Evolutionary conservation across 2,113 vertebrate species (phyloP).

Genomic region (Cromileptes altivelis): DNA sequence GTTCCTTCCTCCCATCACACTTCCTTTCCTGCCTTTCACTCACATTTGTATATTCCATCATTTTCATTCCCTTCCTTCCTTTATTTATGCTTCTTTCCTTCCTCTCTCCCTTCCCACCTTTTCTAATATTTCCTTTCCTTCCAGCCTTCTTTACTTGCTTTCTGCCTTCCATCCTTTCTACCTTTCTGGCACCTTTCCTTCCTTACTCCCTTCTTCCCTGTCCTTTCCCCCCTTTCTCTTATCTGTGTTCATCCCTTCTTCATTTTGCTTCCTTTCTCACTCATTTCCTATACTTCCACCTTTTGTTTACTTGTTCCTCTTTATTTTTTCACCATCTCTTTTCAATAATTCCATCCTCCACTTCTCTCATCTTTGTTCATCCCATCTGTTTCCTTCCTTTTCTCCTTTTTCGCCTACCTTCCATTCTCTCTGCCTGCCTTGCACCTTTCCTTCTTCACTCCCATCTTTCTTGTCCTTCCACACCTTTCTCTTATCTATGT

Average conservation of each 20-base stretch:
- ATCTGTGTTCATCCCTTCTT: no score
- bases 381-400: not conserved
- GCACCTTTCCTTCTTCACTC: not conserved
- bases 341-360: not conserved
- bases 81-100: not conserved
- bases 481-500: no score
- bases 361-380: not conserved
- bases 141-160: not conserved
- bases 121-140: not conserved
- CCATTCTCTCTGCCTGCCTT: not conserved
- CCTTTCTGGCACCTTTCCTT: no score
- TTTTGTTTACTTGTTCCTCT: no score
- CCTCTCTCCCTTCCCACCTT: no score
- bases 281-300: no score
- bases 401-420: not conserved
- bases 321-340: no score
- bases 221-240: no score
- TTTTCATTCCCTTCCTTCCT: not conserved
- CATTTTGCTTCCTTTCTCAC: no score
- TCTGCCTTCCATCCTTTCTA: no score
- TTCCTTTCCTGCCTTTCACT: not conserved
- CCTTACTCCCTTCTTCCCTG: no score
- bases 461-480: no score
- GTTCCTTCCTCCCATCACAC: not conserved
- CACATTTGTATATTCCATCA: not conserved